A percentile compares a stretch with the other conserved stretches of the same genome.
Evolutionary conservation across 2,888 invertebrate genomes (phyloP).

Genomic region (Oscheius sp.): DNA sequence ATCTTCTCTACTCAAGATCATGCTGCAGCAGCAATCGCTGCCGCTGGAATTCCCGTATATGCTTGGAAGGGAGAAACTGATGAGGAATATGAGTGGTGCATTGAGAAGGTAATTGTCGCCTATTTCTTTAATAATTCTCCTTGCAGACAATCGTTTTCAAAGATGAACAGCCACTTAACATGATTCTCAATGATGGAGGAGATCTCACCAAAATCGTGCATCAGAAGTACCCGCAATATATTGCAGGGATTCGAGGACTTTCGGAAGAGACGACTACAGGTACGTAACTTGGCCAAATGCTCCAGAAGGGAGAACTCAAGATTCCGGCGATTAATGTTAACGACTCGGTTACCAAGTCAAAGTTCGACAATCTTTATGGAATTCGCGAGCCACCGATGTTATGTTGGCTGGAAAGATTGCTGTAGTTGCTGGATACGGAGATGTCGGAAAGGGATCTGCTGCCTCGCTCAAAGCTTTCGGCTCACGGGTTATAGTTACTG

Average conservation of each 20-base stretch:
- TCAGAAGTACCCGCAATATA: slow-evolving; percentile 80
- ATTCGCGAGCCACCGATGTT: slow-evolving; percentile 96
- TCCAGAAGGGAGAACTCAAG: slow-evolving; percentile 84
- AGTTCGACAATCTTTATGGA: slow-evolving; percentile 98
- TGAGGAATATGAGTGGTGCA: slow-evolving; percentile 98
- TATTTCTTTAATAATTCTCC: too few relatives aligned
- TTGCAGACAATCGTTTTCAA: slow-evolving; percentile 84
- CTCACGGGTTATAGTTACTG: slow-evolving; percentile 92
- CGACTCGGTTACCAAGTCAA: slow-evolving; percentile 91
- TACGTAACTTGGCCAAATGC: too few relatives aligned
- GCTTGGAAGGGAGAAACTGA: slow-evolving; percentile 99
- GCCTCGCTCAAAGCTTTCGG: slow-evolving; percentile 94
- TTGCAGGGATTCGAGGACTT: slow-evolving; percentile 80
- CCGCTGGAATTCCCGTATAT: slow-evolving; percentile 90
- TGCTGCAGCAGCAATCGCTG: slow-evolving; percentile 98
- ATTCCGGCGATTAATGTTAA: slow-evolving; percentile 59
- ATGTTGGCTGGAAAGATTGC: slow-evolving; percentile 90
- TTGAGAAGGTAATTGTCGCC: slow-evolving; percentile 89
- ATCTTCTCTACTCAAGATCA: slow-evolving; percentile 91
- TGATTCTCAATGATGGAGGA: slow-evolving; percentile 98
- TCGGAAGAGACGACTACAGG: slow-evolving; percentile 99
- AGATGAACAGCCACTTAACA: slow-evolving; percentile 87
- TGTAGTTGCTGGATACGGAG: slow-evolving; percentile 85
- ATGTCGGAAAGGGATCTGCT: slow-evolving; percentile 98
- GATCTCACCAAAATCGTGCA: slow-evolving; percentile 96